Evolutionary conservation across 2,888 invertebrate genomes (phyloP), one percentile per base, ranked within the genome.

Genomic region (Aphidius colemani): DNA sequence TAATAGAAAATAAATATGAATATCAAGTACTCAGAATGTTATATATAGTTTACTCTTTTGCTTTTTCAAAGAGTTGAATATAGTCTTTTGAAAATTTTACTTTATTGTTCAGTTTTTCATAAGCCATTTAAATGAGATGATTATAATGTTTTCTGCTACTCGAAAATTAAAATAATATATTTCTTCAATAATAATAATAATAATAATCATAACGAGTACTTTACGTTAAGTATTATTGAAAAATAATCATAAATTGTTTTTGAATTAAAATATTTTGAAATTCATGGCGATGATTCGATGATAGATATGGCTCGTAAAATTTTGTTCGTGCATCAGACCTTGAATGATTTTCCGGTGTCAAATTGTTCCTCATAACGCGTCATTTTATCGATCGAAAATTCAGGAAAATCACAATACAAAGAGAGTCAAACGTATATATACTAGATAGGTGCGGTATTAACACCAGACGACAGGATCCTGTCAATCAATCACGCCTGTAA

Each of bases 401-500:
- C 30, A 30, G 30, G 30, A 30, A 55, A 10, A 18, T 6, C 3
- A 39, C 18, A 10, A 51, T 10, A 51, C 30, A 51, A 13, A 11
- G 59, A 48, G 56, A 61, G 53, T 13, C 59, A 53, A 57, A 55
- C 60, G 13, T 18, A 30, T 30, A 30, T 30, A 30, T 30, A 30
- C 30, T 30, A 30, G 30, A 30, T 30, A 30, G 58, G 59, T 59
- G 64, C 46, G 63, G 55, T 66, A 69, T 66, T 57, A 65, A 67
- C 65, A 65, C 57, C 66, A 61, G 57, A 63, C 67, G 64, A 65
- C 66, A 30, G 30, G 61, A 61, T 59, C 64, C 64, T 66, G 68
- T 67, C 69, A 69, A 51, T 69, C 68, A 68, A 58, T 67, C 68
- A 59, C 56, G 43, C 57, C 51, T n/a, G 30, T 18, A 59, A 48